phyloP scores from a whole-genome alignment of 2,113 vertebrate genomes.

The Aptenodytes patagonicus region DNA sequence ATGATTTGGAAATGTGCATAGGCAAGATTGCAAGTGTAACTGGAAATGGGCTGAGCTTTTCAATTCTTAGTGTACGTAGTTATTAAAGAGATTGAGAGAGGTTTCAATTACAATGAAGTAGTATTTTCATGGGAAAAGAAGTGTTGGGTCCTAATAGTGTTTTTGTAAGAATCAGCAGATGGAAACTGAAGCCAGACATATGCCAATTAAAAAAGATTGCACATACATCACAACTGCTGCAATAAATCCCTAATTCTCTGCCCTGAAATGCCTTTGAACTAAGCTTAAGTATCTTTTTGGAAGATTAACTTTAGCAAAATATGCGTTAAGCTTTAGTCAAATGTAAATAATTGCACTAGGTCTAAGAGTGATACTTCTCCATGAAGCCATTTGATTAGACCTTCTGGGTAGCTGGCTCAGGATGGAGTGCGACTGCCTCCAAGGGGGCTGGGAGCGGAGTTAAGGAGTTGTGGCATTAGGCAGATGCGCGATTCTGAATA shows the following conservation, averaged over 20 bases:
- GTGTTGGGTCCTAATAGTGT: neutral
- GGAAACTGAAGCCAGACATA: neutral
- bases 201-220: neutral
- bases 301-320: neutral
- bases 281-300: neutral
- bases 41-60: neutral
- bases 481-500: accelerated
- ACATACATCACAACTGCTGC: neutral
- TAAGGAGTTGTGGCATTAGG: neutral
- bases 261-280: neutral
- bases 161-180: neutral
- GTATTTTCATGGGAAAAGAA: neutral
- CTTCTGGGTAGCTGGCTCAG: neutral
- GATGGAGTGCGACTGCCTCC: neutral
- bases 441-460: neutral
- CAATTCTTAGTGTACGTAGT: neutral
- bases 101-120: neutral
- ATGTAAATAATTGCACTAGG: neutral
- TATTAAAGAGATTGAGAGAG: neutral
- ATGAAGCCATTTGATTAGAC: neutral
- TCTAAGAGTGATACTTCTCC: neutral
- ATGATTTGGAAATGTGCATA: neutral
- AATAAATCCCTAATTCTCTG: neutral
- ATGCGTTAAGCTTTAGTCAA: neutral
- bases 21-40: neutral